Conservation (phyloP, 2,113 vertebrate species). For the Eurypyga helias region DNA sequence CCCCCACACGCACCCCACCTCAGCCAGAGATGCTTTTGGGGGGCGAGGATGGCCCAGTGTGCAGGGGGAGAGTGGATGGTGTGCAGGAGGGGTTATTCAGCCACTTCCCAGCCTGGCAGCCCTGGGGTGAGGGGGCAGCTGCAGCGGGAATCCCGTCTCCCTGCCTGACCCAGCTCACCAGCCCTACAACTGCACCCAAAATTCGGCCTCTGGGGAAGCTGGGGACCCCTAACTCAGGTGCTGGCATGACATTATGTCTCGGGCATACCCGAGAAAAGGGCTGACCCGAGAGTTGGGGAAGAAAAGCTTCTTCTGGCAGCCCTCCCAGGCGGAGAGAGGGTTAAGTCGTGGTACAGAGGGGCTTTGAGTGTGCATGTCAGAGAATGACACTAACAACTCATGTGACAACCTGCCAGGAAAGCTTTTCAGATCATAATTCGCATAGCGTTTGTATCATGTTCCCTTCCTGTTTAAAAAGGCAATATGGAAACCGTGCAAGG, state of each 20-base stretch:
- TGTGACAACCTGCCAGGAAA: conserved; percentile 44
- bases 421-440: conserved; percentile 56
- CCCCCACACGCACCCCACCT: rapidly evolving
- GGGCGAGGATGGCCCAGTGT: background rate
- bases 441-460: background rate
- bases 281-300: background rate
- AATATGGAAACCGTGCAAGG: background rate
- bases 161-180: background rate
- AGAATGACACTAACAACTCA: conserved; percentile 27
- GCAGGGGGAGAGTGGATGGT: background rate
- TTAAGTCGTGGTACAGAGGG: background rate
- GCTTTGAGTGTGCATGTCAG: conserved; percentile 9
- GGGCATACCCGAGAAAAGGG: background rate
- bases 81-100: background rate
- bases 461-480: conserved; percentile 53
- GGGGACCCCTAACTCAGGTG: background rate
- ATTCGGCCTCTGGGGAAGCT: background rate
- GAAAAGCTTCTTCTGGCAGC: background rate
- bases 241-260: background rate
- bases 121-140: background rate
- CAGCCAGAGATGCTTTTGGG: background rate
- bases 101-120: background rate
- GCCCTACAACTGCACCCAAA: background rate
- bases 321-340: background rate
- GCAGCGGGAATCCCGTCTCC: background rate